Evolutionary conservation across 2,113 vertebrate species (phyloP).

Genomic region (Semicossyphus pulcher): DNA sequence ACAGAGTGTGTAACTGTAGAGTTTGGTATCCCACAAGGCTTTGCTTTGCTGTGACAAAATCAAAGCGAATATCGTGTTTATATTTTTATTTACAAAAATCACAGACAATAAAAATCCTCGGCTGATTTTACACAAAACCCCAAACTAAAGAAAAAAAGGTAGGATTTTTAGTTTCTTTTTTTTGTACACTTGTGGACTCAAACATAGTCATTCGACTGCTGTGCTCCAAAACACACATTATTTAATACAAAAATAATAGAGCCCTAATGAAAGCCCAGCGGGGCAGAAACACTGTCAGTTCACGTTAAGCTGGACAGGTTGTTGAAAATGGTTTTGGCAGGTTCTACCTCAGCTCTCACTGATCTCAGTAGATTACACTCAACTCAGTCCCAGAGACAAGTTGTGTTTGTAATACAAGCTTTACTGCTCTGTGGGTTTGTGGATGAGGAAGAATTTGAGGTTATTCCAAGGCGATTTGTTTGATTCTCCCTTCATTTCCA

Average conservation of each 20-base stretch:
- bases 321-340: constrained; percentile 45
- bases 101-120: background rate
- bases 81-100: constrained; percentile 16
- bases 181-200: background rate
- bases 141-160: background rate
- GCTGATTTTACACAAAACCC: constrained; percentile 10
- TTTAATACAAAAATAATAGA: constrained; percentile 49
- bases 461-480: too few species aligned
- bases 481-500: background rate
- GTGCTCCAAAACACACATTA: constrained; percentile 36
- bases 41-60: constrained; percentile 28
- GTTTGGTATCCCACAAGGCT: constrained; percentile 39
- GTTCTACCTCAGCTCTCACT: constrained; percentile 35
- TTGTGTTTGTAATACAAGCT: constrained; percentile 10
- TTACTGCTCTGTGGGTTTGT: background rate
- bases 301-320: constrained; percentile 53
- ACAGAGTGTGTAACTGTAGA: constrained; percentile 11
- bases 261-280: constrained; percentile 41
- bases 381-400: background rate
- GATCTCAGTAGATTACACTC: constrained; percentile 28
- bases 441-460: background rate
- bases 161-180: background rate
- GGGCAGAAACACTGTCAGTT: constrained; percentile 59
- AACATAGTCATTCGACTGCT: background rate
- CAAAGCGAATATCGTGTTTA: constrained; percentile 14